Evolutionary conservation across 2,888 invertebrate species (phyloP).

Genomic region (Phragmatobia fuliginosa): DNA sequence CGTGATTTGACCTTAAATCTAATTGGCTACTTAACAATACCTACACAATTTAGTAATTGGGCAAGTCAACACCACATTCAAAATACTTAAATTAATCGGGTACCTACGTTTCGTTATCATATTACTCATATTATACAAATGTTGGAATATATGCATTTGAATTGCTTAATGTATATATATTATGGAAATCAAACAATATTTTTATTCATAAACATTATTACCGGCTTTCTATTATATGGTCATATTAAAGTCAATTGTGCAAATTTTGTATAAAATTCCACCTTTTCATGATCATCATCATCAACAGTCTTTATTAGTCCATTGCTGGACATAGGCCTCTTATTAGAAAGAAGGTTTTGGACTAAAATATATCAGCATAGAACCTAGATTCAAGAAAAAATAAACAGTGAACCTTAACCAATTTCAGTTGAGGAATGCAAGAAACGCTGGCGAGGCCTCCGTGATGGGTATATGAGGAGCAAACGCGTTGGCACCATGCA

Average conservation of each 20-base stretch:
- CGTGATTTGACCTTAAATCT: background rate
- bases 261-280: background rate
- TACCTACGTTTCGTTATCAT: background rate
- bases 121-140: background rate
- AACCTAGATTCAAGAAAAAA: background rate
- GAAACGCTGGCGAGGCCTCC: constrained; percentile 84
- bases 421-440: constrained; percentile 86
- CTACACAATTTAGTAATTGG: background rate
- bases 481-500: constrained; percentile 75
- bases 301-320: too few relatives aligned
- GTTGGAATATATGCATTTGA: background rate
- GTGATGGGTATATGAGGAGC: constrained; percentile 84
- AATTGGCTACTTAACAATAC: background rate
- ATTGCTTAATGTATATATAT: background rate
- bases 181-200: background rate
- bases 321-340: background rate
- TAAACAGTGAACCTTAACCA: background rate
- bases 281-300: too few relatives aligned
- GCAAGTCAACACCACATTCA: background rate
- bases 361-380: background rate
- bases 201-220: background rate
- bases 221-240: background rate
- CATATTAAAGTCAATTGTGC: background rate
- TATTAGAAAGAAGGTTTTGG: too few relatives aligned
- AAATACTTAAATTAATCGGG: background rate